Base-by-base conservation (phyloP, 2,888 invertebrate species). In the Leptodirus hochenwartii region DNA sequence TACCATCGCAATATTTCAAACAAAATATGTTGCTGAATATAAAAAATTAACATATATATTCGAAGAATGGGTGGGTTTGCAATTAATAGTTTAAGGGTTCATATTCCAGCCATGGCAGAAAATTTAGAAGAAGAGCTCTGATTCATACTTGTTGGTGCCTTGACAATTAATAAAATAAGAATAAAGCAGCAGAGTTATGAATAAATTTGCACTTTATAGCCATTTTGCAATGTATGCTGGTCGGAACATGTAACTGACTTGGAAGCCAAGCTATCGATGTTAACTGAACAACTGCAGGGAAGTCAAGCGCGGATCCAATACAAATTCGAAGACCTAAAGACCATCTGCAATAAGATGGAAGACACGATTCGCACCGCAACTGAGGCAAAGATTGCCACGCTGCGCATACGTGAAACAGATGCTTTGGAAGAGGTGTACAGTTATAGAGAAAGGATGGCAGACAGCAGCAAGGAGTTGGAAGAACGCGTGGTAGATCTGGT, bases 181-280 rank as follows among this genome's bases (percentile, higher is more conserved):
- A 20, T 20, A 20, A n/a, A 20, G 8, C 8, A 20, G n/a, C n/a
- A 20, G 8, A 6, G 8, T n/a, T 20, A 20, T 20, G n/a, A 20
- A 20, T n/a, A 8, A 20, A 20, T n/a, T 20, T 29, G 14, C 25
- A 23, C 34, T 39, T 51, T 49, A 32, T 45, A 71, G 71, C 58
- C 59, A 38, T 69, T 68, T 43, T 73, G 72, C 45, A 51, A 53
- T 9, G 50, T 64, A 5, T 73, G 73, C 45, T 70, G 68, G 66
- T 51, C 58, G 4, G 59, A 59, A 22, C 72, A 73, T 43, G 50
- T 69, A 33, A 56, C 59, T 13, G 68, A 69, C 34, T 56, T 73
- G 49, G 57, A 63, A 40, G 56, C 58, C 13, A 67, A 69, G 46
- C 52, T 72, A 12, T 47, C 50, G 12, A 54, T 59, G n/a, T 60